These are phyloP conservation scores for Coendou prehensilis DNA, from an alignment of 2,797 vertebrate species.

Conservation along the genomic window DNA sequence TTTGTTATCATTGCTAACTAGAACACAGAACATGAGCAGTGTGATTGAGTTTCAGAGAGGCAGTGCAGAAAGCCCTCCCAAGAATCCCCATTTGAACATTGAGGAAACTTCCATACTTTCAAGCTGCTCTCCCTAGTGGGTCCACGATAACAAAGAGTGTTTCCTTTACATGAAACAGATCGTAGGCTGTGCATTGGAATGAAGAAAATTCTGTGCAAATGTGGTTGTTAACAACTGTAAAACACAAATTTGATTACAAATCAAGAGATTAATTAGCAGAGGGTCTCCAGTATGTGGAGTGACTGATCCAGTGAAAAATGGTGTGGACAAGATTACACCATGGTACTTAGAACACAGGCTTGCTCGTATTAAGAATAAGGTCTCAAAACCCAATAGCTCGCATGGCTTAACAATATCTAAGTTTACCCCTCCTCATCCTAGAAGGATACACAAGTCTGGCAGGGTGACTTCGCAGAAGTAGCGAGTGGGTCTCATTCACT, in stretches of 20 bases:
- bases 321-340: not conserved
- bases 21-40: not conserved
- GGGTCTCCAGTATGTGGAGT: not conserved
- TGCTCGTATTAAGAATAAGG: not conserved
- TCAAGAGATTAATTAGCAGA: too few species aligned
- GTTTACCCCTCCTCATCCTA: not conserved
- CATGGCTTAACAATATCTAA: not conserved
- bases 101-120: not conserved
- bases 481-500: not conserved
- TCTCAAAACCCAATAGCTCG: not conserved
- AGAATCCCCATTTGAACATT: not conserved
- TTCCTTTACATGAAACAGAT: not conserved
- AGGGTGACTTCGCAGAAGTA: not conserved
- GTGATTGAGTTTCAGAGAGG: not conserved
- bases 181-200: not conserved
- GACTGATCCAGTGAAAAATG: not conserved
- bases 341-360: not conserved
- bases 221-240: not conserved
- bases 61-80: not conserved
- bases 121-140: not conserved
- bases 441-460: not conserved
- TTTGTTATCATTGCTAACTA: not conserved
- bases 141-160: not conserved
- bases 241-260: not conserved
- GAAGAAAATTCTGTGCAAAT: not conserved